Conservation (phyloP, 2,113 vertebrate genomes). For the Microcebus lehilahytsara region DNA sequence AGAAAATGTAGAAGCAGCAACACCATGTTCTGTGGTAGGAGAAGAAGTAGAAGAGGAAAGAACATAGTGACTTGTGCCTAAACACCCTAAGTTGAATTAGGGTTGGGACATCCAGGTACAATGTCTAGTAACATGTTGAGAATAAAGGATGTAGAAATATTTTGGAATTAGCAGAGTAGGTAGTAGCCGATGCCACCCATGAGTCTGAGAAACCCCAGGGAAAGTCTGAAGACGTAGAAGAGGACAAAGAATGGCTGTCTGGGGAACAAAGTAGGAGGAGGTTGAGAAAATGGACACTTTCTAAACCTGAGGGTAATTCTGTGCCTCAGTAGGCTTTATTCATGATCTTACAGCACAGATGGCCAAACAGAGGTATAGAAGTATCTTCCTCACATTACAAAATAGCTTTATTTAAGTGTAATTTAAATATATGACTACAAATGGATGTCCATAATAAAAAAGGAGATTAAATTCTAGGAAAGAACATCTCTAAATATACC, state of each 20-base stretch:
- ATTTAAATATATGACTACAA: neutral
- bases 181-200: neutral
- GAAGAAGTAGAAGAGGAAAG: neutral
- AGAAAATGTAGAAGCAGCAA: neutral
- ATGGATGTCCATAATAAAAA: neutral
- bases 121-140: neutral
- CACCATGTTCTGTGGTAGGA: neutral
- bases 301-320: neutral
- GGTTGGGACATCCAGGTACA: neutral
- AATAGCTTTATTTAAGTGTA: neutral
- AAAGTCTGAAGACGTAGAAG: neutral
- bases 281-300: neutral
- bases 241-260: no score
- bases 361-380: neutral
- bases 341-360: neutral
- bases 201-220: neutral
- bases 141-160: neutral
- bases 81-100: neutral
- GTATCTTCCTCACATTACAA: neutral
- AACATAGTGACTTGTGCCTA: neutral
- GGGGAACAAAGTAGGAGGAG: neutral
- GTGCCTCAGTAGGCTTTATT: neutral
- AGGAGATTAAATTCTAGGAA: neutral
- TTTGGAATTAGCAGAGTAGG: neutral
- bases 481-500: neutral